A percentile compares a stretch with the other conserved stretches of the same genome.
Evolutionary conservation across 2,888 invertebrate genomes (phyloP).

Genomic region (Selenia dentaria): DNA sequence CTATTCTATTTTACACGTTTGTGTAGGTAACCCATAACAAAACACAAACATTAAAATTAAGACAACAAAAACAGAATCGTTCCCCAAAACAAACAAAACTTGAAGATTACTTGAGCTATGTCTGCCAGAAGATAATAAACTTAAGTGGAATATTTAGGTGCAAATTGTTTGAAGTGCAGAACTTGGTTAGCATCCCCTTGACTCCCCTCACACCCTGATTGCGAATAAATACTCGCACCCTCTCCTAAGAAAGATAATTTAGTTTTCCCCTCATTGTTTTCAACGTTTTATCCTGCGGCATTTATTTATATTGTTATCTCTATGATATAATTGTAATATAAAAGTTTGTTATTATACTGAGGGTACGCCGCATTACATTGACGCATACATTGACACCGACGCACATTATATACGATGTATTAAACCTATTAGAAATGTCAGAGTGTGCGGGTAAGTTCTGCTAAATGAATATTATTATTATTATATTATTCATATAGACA

Average conservation of each 20-base stretch:
- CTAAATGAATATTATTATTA: no score
- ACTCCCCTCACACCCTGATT: slow-evolving; percentile 36
- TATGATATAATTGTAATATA: background rate
- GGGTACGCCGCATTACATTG: no score
- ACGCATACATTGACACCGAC: no score
- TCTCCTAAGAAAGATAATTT: slow-evolving; percentile 36
- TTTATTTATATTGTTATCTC: background rate
- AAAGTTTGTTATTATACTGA: no score
- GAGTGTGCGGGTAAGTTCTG: no score
- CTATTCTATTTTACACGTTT: no score
- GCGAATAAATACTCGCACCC: slow-evolving; percentile 42
- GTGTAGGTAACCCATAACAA: no score
- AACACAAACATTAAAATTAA: background rate
- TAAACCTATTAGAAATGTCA: no score
- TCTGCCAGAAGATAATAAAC: slow-evolving; percentile 6
- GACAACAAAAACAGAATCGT: background rate
- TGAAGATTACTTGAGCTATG: slow-evolving; percentile 1
- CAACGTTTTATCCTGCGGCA: background rate
- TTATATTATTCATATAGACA: no score
- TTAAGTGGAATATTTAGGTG: slow-evolving; percentile 21
- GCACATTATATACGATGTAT: no score
- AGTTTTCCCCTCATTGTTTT: slow-evolving; percentile 34
- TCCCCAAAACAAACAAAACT: slow-evolving; percentile 2
- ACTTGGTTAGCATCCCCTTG: slow-evolving; percentile 17
- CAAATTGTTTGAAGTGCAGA: slow-evolving; percentile 20